These are phyloP conservation scores for Discoglossus pictus DNA, from an alignment of 2,797 vertebrate genomes.

Conservation along the genomic window DNA sequence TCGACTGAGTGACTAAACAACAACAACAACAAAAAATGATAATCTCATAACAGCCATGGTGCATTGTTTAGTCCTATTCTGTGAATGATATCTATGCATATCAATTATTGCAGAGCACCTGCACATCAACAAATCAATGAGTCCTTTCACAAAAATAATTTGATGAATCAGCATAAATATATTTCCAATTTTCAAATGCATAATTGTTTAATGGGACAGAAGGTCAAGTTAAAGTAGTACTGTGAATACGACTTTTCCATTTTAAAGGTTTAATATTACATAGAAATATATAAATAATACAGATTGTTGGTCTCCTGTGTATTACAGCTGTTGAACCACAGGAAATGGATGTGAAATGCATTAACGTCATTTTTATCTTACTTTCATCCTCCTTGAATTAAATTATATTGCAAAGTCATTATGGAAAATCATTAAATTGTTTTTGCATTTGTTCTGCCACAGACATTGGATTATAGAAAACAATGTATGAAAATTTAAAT, in stretches of 20 bases:
- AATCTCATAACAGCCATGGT: too few relatives aligned
- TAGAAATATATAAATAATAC: slow-evolving; percentile 37
- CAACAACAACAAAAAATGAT: too few relatives aligned
- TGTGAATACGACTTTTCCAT: slow-evolving; percentile 14
- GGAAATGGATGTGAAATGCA: slow-evolving; percentile 44
- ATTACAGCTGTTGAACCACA: slow-evolving; percentile 24
- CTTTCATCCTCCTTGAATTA: slow-evolving; percentile 8
- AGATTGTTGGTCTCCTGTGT: slow-evolving; percentile 21
- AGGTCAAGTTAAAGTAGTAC: slow-evolving; percentile 31
- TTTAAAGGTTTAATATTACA: slow-evolving; percentile 20
- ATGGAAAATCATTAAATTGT: slow-evolving; percentile 8
- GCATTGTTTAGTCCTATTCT: background rate
- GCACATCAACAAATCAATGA: slow-evolving; percentile 17
- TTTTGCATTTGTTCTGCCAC: background rate
- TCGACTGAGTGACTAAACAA: too few relatives aligned
- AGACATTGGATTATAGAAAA: slow-evolving; percentile 6
- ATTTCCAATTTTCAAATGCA: slow-evolving; percentile 8
- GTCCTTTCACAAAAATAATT: slow-evolving; percentile 20
- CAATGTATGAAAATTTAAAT: background rate
- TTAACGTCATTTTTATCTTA: slow-evolving; percentile 20
- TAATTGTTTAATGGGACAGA: slow-evolving; percentile 33
- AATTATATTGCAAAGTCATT: slow-evolving; percentile 13
- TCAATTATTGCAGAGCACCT: slow-evolving; percentile 15
- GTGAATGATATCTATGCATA: slow-evolving; percentile 13
- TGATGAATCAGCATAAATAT: slow-evolving; percentile 15